phyloP scores from a whole-genome alignment of 1,140 invertebrate genomes.

The Calycopis cecrops region DNA sequence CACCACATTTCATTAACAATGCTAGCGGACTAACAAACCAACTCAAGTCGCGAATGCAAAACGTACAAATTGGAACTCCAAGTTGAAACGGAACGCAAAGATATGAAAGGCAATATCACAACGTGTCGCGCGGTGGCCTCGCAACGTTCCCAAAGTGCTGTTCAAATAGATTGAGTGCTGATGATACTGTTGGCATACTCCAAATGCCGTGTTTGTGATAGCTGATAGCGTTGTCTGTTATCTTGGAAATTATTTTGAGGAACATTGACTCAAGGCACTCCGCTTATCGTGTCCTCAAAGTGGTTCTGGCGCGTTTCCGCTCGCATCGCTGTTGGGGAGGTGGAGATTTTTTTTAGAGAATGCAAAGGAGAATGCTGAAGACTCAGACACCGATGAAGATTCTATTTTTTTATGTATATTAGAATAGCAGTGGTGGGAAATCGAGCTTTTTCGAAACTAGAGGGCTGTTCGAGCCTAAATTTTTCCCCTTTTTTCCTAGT shows the following conservation, averaged over 20 bases:
- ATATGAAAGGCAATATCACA: background rate
- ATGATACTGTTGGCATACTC: conserved; percentile 63
- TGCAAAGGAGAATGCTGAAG: too few relatives aligned
- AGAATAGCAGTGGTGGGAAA: too few relatives aligned
- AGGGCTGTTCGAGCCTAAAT: too few relatives aligned
- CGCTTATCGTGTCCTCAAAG: conserved; percentile 48
- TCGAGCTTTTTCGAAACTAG: too few relatives aligned
- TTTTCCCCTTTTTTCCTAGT: too few relatives aligned
- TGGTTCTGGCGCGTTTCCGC: conserved; percentile 44
- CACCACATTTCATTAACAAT: too few relatives aligned
- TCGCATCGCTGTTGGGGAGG: background rate
- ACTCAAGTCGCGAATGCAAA: too few relatives aligned
- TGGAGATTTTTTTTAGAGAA: background rate
- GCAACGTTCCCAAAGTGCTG: conserved; percentile 1
- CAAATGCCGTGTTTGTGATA: conserved; percentile 58
- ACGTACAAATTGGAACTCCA: too few relatives aligned
- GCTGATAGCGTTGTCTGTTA: conserved; percentile 53
- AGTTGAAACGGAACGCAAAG: too few relatives aligned
- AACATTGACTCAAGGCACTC: conserved; percentile 56
- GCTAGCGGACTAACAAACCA: too few relatives aligned
- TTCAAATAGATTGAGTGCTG: conserved; percentile 39
- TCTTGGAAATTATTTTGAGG: conserved; percentile 57
- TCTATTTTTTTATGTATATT: too few relatives aligned
- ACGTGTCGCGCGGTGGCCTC: background rate
- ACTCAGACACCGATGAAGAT: too few relatives aligned